Percentiles rank a stretch among this genome's conserved stretches.
These are phyloP conservation scores for Phaethornis superciliosus DNA, from an alignment of 2,113 vertebrate species.

Conservation along the genomic window DNA sequence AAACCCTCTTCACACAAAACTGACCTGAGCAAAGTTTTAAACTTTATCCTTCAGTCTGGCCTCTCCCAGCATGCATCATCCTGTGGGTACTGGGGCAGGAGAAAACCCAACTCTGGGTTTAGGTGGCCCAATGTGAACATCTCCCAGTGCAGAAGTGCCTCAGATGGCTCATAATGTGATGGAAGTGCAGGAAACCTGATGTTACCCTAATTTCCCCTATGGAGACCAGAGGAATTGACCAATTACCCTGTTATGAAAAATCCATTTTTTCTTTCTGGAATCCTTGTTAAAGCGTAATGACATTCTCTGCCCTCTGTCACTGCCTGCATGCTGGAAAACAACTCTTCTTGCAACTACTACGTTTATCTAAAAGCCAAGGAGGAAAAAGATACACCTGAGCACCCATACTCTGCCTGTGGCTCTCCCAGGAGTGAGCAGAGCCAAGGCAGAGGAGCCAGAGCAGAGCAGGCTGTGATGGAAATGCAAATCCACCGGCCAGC, in stretches of 20 bases:
- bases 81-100: not conserved
- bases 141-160: rapidly evolving
- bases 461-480: not conserved
- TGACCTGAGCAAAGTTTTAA: not conserved
- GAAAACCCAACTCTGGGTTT: not conserved
- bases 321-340: not conserved
- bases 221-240: not conserved
- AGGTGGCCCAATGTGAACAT: not conserved
- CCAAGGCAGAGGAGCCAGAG: not conserved
- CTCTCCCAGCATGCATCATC: not conserved
- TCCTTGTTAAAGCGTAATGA: not conserved
- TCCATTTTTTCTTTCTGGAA: not conserved
- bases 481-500: not conserved
- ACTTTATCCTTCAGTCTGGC: not conserved
- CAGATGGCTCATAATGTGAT: rapidly evolving
- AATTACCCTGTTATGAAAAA: not conserved
- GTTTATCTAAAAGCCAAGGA: not conserved
- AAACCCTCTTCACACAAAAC: not conserved
- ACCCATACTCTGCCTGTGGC: not conserved
- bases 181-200: not conserved
- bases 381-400: not conserved
- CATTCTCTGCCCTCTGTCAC: not conserved
- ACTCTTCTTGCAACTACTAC: not conserved
- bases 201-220: not conserved
- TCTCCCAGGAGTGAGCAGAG: not conserved